These are phyloP conservation scores for Plebejus melissa DNA, from an alignment of 2,888 invertebrate genomes.

Conservation along the genomic window DNA sequence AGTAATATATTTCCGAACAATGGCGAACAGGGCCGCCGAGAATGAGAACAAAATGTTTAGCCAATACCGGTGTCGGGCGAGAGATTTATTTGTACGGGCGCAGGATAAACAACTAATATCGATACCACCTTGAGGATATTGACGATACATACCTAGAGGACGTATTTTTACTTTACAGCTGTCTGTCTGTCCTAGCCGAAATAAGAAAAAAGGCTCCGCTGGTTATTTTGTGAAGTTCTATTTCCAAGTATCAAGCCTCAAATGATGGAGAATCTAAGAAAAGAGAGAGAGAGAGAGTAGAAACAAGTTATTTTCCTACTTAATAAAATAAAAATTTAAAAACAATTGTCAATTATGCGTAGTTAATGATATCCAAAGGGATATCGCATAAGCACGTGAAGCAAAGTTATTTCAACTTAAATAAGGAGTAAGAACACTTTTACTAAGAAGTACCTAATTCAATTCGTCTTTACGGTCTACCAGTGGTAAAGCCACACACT, in stretches of 20 bases:
- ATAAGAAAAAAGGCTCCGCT: not conserved
- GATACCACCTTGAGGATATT: constrained; percentile 26
- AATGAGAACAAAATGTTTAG: constrained; percentile 23
- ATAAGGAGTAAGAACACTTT: not conserved
- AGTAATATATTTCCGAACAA: constrained; percentile 24
- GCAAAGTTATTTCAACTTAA: not conserved
- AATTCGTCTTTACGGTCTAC: constrained; percentile 7
- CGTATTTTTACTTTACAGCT: not conserved
- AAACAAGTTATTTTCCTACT: no score
- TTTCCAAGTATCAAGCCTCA: no score
- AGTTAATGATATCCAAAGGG: not conserved
- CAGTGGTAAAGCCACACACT: constrained; percentile 18
- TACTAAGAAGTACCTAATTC: constrained; percentile 5
- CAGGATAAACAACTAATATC: constrained; percentile 24
- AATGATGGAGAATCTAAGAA: not conserved
- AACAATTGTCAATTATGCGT: not conserved
- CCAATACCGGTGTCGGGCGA: constrained; percentile 19
- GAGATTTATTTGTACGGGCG: constrained; percentile 24
- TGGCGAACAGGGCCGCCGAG: not conserved
- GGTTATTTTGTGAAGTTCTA: no score
- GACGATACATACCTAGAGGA: constrained; percentile 1
- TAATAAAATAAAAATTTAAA: not conserved
- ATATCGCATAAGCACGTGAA: not conserved
- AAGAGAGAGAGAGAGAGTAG: no score
- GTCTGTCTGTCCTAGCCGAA: not conserved